Base-by-base conservation (phyloP, 1,140 invertebrate species). In the Dysdera silvatica region DNA sequence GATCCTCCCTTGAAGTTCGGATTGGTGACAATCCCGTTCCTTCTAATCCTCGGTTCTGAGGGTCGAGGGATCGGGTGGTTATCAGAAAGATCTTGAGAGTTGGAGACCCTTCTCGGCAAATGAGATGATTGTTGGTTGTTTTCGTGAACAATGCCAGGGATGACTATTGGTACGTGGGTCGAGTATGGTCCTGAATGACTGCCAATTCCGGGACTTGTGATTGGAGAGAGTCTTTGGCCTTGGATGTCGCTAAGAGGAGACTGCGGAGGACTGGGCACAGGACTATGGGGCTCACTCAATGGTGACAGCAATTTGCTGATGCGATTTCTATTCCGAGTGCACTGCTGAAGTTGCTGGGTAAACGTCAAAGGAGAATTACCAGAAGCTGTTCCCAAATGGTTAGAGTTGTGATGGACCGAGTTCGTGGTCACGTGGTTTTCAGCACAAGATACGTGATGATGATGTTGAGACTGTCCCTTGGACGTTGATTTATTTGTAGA, bases 21-120 rank as follows among this genome's bases (percentile, higher is more conserved):
- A 75, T 95, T 95, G 4, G 89, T 91, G 8, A 92, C 89, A 65
- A 93, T 90, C 4, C 91, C 90, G 73, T 93, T 94, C 65, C 90
- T 82, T 68, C 77, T 77, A 24, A 74, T 67, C 52, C 76, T 71
- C 26, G 72, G 70, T 66, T 79, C 79, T 33, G 76, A 76, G 14
- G 74, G 64, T 18, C 63, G 54, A 28, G 65, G 65, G 32, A 61
- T 61, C 10, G 53, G 55, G 23, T 52, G 37, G 41, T 33, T 58
- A 53, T 65, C 62, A 14, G 41, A 18, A 26, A 43, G 52, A 24
- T 16, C 24, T 20, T 14, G 40, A n/a, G 28, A 57, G 8, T 24
- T 33, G 20, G 52, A 55, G 37, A 56, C 56, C 20, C 60, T 37
- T 20, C 60, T 26, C 26, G 60, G 60, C 16, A 61, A 35, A 23